A percentile compares a stretch with the other conserved stretches of the same genome.
Conservation (phyloP, 1,140 invertebrate species). For the Solenopsis invicta region DNA sequence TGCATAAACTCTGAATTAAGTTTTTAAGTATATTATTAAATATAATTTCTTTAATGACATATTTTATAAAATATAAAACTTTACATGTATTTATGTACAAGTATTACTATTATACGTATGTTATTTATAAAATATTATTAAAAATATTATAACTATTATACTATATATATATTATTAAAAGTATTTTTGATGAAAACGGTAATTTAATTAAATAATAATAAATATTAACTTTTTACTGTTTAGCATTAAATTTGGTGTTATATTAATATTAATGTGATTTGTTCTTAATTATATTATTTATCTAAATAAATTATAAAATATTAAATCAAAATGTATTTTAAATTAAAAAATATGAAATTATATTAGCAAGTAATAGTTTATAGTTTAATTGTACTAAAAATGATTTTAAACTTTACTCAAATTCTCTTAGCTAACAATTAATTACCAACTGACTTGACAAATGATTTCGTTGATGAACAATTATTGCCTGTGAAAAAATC, state of each 20-base stretch:
- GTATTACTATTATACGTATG: too few species aligned
- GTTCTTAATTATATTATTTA: background rate
- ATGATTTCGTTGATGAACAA: background rate
- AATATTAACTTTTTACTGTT: conserved; percentile 22
- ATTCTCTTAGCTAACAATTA: background rate
- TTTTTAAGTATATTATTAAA: conserved; percentile 4
- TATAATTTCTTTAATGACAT: background rate
- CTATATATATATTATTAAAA: too few species aligned
- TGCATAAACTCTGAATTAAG: background rate
- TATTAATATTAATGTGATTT: too few species aligned
- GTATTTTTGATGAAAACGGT: background rate
- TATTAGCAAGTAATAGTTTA: background rate
- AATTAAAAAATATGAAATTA: background rate
- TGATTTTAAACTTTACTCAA: background rate
- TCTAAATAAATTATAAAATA: background rate
- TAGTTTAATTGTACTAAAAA: background rate
- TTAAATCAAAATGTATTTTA: background rate
- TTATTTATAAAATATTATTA: background rate
- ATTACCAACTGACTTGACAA: background rate
- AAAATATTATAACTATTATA: too few species aligned
- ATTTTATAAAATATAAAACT: background rate
- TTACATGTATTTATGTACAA: too few species aligned
- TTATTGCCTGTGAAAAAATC: background rate
- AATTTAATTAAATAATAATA: too few species aligned
- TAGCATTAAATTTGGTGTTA: background rate